Evolutionary conservation across 1,140 invertebrate species (phyloP).

Genomic region (Plectrocnemia conspersa): DNA sequence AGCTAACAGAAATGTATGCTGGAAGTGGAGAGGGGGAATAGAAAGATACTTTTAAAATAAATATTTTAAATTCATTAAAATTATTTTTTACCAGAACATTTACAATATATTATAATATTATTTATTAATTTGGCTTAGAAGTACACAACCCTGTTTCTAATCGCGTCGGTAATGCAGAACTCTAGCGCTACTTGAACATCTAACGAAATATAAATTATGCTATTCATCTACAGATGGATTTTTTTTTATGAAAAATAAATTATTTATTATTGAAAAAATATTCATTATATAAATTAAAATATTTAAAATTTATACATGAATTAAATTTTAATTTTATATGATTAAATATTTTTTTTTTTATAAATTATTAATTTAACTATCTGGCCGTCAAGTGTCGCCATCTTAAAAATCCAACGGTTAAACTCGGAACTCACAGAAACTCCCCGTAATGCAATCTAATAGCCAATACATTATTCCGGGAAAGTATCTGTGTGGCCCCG

Average conservation of each 20-base stretch:
- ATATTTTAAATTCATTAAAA: neutral
- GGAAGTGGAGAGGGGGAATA: neutral
- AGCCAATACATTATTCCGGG: conserved; percentile 30
- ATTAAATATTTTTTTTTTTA: neutral
- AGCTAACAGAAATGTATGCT: neutral
- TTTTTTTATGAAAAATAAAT: no score
- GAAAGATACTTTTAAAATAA: neutral
- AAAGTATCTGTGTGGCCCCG: conserved; percentile 19
- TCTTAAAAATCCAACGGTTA: no score
- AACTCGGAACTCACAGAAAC: neutral
- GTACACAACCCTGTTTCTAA: conserved; percentile 7
- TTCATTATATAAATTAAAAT: neutral
- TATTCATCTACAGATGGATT: conserved; percentile 12
- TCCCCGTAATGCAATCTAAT: conserved; percentile 15
- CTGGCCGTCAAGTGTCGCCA: conserved; percentile 3
- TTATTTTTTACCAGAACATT: neutral
- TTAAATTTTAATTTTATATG: neutral
- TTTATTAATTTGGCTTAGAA: no score
- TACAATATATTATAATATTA: no score
- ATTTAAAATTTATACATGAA: neutral
- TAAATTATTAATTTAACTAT: conserved; percentile 5
- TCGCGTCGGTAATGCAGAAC: conserved; percentile 10
- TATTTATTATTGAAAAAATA: no score
- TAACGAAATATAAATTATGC: conserved; percentile 7
- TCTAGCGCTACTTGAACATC: neutral